Percentiles rank a stretch among this genome's conserved stretches.
Evolutionary conservation across 2,797 vertebrate species (phyloP).

Genomic region (Phalanger gymnotis): DNA sequence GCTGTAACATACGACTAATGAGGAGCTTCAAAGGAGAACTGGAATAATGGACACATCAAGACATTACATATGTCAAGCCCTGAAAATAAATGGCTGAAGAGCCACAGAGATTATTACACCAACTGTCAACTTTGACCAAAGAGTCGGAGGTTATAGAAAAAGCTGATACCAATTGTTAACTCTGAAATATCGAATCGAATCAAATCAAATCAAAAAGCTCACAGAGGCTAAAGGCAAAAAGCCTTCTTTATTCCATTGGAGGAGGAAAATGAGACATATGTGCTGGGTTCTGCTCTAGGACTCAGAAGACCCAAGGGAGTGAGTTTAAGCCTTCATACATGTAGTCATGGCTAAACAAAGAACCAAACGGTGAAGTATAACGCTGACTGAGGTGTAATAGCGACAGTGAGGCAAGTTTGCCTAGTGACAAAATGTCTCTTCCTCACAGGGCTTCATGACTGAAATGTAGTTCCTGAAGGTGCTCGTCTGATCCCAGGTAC

Average conservation of each 20-base stretch:
- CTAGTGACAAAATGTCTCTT: too few relatives aligned
- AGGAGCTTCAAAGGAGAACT: background rate
- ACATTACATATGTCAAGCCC: background rate
- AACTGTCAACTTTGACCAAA: too few relatives aligned
- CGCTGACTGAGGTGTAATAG: background rate
- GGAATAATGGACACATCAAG: background rate
- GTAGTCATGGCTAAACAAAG: background rate
- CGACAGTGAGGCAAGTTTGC: background rate
- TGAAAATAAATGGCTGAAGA: background rate
- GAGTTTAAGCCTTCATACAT: background rate
- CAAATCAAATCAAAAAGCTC: too few relatives aligned
- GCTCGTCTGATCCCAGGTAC: too few relatives aligned
- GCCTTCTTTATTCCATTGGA: background rate
- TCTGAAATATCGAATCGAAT: background rate
- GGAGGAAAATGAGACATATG: background rate
- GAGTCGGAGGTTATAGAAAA: background rate
- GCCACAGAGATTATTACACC: background rate
- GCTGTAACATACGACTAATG: background rate
- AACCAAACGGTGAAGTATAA: background rate
- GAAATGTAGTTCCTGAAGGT: too few relatives aligned
- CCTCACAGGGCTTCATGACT: too few relatives aligned
- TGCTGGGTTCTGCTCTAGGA: background rate
- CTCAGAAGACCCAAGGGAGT: background rate
- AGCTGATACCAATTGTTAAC: background rate
- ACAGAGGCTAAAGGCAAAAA: too few relatives aligned